These are phyloP conservation scores for Thymelicus acteon DNA, from an alignment of 2,888 invertebrate species.

Conservation along the genomic window DNA sequence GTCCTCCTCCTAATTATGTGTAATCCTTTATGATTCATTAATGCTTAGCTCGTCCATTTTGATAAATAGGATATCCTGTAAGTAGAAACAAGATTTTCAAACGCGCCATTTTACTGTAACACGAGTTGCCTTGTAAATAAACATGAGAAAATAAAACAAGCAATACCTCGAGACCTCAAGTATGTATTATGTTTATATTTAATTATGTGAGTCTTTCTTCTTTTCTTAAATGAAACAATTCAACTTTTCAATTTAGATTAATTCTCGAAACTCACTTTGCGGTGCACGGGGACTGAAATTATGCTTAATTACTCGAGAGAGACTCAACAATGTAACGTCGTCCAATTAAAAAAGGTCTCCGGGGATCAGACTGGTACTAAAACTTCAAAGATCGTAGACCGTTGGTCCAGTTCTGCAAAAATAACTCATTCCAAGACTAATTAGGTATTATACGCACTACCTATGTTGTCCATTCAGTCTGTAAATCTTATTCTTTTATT, in stretches of 20 bases:
- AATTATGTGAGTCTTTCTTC: not conserved
- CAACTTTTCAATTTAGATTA: conserved; percentile 13
- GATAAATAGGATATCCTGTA: no score
- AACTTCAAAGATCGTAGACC: conserved; percentile 34
- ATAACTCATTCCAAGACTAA: conserved; percentile 38
- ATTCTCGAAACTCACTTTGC: conserved; percentile 27
- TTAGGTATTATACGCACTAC: conserved; percentile 34
- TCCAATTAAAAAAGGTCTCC: conserved; percentile 40
- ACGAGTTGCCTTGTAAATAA: no score
- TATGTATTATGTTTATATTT: not conserved
- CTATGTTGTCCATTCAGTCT: not conserved
- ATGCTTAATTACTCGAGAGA: conserved; percentile 40
- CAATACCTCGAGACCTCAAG: not conserved
- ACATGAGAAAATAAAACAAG: not conserved
- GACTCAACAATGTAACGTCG: conserved; percentile 38
- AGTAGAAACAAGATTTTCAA: no score
- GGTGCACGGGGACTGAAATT: conserved; percentile 37
- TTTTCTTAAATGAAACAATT: conserved; percentile 18
- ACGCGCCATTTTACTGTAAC: no score
- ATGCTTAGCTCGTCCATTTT: no score
- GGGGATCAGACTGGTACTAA: conserved; percentile 31
- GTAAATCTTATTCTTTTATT: conserved; percentile 20
- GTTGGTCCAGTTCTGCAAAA: conserved; percentile 31
- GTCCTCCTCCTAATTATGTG: no score
- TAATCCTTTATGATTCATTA: no score